Conservation (phyloP, 1,140 invertebrate genomes). For the Ylistrum balloti region DNA sequence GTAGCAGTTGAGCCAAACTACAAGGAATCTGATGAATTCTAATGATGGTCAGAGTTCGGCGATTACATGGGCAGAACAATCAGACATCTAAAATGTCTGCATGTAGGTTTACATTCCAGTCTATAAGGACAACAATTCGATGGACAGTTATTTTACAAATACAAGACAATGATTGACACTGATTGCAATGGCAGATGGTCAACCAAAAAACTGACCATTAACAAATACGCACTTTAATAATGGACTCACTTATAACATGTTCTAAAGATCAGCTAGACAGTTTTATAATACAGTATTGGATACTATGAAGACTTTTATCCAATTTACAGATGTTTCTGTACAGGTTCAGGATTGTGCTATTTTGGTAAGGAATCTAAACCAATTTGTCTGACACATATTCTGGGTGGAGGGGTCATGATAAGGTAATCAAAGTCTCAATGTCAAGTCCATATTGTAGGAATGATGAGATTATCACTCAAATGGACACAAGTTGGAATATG, state of each 20-base stretch:
- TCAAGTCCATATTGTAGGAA: neutral
- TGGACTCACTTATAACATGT: no score
- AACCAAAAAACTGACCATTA: neutral
- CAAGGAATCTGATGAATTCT: conserved; percentile 66
- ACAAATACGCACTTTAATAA: neutral
- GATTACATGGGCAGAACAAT: neutral
- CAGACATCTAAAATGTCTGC: neutral
- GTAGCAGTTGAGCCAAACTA: conserved; percentile 97
- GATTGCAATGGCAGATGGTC: neutral
- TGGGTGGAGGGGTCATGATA: neutral
- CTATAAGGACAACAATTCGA: neutral
- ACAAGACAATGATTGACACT: neutral
- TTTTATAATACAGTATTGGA: neutral
- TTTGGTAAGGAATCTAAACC: neutral
- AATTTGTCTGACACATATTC: neutral
- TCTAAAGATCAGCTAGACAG: neutral
- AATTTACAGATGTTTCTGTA: neutral
- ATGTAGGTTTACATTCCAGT: conserved; percentile 45
- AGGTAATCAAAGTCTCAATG: neutral
- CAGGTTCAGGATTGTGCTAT: neutral
- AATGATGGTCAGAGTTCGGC: neutral
- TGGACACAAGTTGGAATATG: no score
- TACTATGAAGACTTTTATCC: neutral
- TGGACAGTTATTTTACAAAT: no score
- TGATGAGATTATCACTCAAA: no score